Evolutionary conservation across 53 echinoderm and acorn worm genomes (phyloP).

Genomic region (Antedon mediterranea): DNA sequence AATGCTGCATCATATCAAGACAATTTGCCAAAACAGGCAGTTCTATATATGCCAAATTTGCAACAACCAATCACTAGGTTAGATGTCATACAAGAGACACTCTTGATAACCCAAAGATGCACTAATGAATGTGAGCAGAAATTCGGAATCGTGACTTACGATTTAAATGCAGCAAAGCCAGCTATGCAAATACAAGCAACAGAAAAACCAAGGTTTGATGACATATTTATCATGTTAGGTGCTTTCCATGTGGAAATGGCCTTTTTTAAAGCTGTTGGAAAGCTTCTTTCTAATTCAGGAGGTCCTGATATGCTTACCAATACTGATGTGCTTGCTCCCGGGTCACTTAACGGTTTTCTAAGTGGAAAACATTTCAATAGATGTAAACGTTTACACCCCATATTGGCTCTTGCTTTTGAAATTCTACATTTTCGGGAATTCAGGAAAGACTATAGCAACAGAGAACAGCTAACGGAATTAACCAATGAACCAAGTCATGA

Average conservation of each 20-base stretch:
- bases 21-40: slow-evolving; percentile 1
- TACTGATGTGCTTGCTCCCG: slow-evolving; percentile 11
- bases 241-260: slow-evolving; percentile 10
- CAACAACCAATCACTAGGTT: slow-evolving; percentile 8
- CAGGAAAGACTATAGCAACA: neutral
- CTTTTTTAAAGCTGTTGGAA: slow-evolving; percentile 9
- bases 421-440: slow-evolving; percentile 9
- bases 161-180: no score
- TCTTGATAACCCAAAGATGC: neutral
- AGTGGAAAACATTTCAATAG: slow-evolving; percentile 9
- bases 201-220: slow-evolving; percentile 3
- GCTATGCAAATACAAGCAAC: slow-evolving; percentile 16
- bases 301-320: slow-evolving; percentile 17
- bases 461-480: neutral
- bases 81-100: slow-evolving; percentile 17
- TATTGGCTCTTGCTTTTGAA: slow-evolving; percentile 20
- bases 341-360: slow-evolving; percentile 8
- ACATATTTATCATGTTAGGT: slow-evolving; percentile 10
- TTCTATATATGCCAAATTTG: slow-evolving; percentile 16
- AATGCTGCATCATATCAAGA: slow-evolving; percentile 14
- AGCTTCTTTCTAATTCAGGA: slow-evolving; percentile 15
- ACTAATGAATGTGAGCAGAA: slow-evolving; percentile 13
- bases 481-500: neutral
- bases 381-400: slow-evolving; percentile 17
- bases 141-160: slow-evolving; percentile 12